A percentile compares a stretch with the other conserved stretches of the same genome.
These are phyloP conservation scores for Tamias sibiricus DNA, from an alignment of 2,113 vertebrate genomes.

Conservation along the genomic window DNA sequence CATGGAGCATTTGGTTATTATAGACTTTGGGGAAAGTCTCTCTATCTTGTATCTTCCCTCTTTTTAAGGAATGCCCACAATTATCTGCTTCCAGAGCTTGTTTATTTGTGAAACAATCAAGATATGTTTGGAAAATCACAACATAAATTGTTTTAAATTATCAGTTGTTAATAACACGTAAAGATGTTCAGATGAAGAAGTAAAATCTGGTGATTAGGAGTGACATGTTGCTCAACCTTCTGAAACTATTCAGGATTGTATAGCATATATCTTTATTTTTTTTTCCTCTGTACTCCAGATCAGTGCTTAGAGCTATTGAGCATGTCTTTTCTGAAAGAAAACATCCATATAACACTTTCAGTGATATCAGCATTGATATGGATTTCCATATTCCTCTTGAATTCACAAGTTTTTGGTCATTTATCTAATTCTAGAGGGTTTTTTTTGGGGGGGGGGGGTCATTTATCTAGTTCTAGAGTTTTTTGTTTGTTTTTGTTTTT, in stretches of 20 bases:
- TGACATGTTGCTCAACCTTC: not conserved
- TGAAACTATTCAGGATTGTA: not conserved
- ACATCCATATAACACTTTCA: not conserved
- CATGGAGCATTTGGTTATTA: not conserved
- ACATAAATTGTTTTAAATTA: slow-evolving; percentile 12
- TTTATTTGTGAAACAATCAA: slow-evolving; percentile 51
- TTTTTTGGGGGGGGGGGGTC: too few relatives aligned
- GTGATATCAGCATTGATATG: not conserved
- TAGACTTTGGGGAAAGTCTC: not conserved
- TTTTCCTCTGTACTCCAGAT: not conserved
- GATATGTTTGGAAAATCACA: slow-evolving; percentile 37
- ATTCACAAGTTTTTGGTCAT: not conserved
- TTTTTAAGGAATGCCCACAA: not conserved
- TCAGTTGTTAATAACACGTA: not conserved
- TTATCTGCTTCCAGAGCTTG: slow-evolving; percentile 13
- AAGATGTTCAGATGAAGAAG: slow-evolving; percentile 10
- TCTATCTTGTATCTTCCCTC: not conserved
- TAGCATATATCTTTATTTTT: not conserved
- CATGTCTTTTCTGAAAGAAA: not conserved
- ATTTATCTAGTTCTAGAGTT: not conserved
- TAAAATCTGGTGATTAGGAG: not conserved
- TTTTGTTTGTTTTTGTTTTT: not conserved
- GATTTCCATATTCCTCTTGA: not conserved
- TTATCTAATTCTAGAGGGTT: not conserved
- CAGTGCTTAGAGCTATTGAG: not conserved